Conservation (phyloP, 2,888 invertebrate genomes). For the Stratiomys singularior region DNA sequence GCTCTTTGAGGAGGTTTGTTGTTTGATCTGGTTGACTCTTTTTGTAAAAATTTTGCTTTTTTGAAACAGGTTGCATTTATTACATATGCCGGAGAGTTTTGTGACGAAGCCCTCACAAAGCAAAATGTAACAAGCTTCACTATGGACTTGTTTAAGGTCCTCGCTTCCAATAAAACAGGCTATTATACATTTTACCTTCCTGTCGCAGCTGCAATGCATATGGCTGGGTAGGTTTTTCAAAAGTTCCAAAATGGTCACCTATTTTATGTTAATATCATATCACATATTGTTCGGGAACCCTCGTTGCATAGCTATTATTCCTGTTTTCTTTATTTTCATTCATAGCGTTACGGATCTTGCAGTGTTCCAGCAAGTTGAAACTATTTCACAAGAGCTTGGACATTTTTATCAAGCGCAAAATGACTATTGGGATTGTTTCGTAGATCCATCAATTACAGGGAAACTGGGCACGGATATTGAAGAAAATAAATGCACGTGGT, state of each 20-base stretch:
- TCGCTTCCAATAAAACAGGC: constrained; percentile 87
- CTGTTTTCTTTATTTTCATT: too few relatives aligned
- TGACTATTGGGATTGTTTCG: constrained; percentile 17
- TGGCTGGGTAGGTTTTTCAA: constrained; percentile 72
- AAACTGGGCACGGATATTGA: constrained; percentile 25
- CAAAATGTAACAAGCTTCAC: constrained; percentile 75
- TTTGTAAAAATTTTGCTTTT: too few relatives aligned
- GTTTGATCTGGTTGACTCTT: too few relatives aligned
- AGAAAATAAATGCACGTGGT: constrained; percentile 18
- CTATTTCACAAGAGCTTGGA: background rate
- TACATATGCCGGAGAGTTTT: constrained; percentile 81
- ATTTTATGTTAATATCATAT: too few relatives aligned
- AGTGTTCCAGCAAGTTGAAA: background rate
- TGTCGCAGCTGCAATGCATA: constrained; percentile 80
- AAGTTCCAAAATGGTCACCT: too few relatives aligned
- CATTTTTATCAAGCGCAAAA: constrained; percentile 17
- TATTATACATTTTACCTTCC: constrained; percentile 92
- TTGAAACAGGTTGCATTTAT: constrained; percentile 73
- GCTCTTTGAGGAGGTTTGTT: constrained; percentile 59
- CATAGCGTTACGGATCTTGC: background rate
- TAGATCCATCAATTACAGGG: constrained; percentile 2
- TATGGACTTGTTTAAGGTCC: constrained; percentile 81
- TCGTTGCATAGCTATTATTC: too few relatives aligned
- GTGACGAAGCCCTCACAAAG: constrained; percentile 76
- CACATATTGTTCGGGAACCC: background rate